Conservation (phyloP, 2,797 vertebrate genomes). For the Taenioides sp. region DNA sequence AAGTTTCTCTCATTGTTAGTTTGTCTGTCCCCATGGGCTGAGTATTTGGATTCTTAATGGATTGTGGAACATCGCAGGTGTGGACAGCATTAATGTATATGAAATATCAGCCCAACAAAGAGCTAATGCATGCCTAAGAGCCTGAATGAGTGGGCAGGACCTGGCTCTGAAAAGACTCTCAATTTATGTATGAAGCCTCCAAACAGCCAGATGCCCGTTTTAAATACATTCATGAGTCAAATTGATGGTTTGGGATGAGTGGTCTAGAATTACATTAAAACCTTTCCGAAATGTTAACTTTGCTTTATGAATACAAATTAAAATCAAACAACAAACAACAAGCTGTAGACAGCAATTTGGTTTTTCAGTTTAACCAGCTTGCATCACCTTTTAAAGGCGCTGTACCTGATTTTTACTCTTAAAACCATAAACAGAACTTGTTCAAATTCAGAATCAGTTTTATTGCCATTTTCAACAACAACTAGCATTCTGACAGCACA, state of each 20-base stretch:
- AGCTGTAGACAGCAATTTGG: background rate
- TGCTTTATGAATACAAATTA: background rate
- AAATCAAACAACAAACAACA: background rate
- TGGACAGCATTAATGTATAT: constrained; percentile 19
- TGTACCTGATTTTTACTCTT: no score
- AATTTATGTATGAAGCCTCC: constrained; percentile 16
- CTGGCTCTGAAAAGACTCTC: constrained; percentile 14
- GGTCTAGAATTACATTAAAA: background rate
- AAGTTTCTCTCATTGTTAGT: background rate
- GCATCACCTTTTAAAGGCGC: no score
- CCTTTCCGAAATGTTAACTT: background rate
- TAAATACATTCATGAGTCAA: constrained; percentile 8
- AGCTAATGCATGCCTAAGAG: constrained; percentile 15
- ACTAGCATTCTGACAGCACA: no score
- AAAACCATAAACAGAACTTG: no score
- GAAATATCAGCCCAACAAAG: constrained; percentile 13
- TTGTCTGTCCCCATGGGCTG: constrained; percentile 4
- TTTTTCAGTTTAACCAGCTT: no score
- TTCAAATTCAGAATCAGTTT: no score
- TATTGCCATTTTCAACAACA: no score
- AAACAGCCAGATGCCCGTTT: constrained; percentile 13
- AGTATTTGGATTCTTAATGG: constrained; percentile 7
- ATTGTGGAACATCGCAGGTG: constrained; percentile 12
- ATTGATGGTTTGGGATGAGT: background rate
- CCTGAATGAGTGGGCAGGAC: constrained; percentile 5